A percentile compares a stretch with the other conserved stretches of the same genome.
These are phyloP conservation scores for Piezodorus guildinii DNA, from an alignment of 1,140 invertebrate genomes.

Conservation along the genomic window DNA sequence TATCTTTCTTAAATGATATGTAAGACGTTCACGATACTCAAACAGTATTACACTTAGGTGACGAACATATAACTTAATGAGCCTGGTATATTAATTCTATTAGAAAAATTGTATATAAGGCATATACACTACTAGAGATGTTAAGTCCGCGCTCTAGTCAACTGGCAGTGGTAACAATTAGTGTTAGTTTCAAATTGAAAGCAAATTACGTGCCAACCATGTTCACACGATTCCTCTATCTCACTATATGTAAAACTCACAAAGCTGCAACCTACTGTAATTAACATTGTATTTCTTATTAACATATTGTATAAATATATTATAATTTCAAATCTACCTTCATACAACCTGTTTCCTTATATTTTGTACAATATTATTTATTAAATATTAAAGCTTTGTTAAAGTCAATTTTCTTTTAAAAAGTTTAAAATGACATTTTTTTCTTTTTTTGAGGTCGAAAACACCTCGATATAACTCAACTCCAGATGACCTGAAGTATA, in stretches of 20 bases:
- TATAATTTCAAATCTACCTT: conserved; percentile 26
- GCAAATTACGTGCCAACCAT: conserved; percentile 19
- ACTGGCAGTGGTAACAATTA: conserved; percentile 21
- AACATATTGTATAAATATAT: conserved; percentile 26
- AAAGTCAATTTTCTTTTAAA: conserved; percentile 26
- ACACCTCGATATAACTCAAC: conserved; percentile 21
- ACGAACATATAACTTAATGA: conserved; percentile 4
- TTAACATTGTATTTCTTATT: conserved; percentile 22
- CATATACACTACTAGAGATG: conserved; percentile 9
- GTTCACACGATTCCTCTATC: neutral
- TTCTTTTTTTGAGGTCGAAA: conserved; percentile 22
- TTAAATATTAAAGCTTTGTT: conserved; percentile 28
- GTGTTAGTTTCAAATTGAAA: conserved; percentile 22
- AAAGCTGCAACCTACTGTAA: conserved; percentile 22
- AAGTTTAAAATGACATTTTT: conserved; percentile 17
- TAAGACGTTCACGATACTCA: conserved; percentile 18
- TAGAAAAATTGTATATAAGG: neutral
- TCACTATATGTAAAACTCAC: conserved; percentile 16
- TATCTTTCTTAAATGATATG: conserved; percentile 10
- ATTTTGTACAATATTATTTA: conserved; percentile 21
- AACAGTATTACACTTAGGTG: neutral
- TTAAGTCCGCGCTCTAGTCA: conserved; percentile 8
- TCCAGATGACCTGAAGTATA: conserved; percentile 20
- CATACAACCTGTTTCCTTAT: conserved; percentile 27
- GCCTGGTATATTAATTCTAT: conserved; percentile 6